Conservation (phyloP, 2,888 invertebrate species). For the Lithodes maja region DNA sequence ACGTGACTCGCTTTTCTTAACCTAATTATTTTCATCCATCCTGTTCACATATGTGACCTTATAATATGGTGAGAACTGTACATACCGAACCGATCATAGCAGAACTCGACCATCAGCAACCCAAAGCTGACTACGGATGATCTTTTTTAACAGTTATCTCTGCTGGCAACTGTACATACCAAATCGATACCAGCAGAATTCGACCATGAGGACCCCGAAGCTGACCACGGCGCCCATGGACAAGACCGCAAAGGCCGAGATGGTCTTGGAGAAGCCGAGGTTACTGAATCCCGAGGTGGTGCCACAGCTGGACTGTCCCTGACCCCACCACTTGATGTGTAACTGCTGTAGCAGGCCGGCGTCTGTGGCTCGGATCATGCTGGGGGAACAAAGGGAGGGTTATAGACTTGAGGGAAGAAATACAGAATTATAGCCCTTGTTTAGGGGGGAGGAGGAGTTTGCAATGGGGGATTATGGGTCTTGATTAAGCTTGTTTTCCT, state of each 20-base stretch:
- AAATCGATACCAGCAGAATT: not conserved
- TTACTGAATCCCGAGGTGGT: not conserved
- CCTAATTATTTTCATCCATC: too few relatives aligned
- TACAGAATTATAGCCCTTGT: not conserved
- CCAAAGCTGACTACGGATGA: too few relatives aligned
- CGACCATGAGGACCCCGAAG: not conserved
- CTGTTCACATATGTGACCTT: too few relatives aligned
- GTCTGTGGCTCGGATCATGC: slow-evolving; percentile 18
- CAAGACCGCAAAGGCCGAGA: slow-evolving; percentile 23
- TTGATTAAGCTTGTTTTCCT: too few relatives aligned
- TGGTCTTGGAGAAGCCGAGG: slow-evolving; percentile 28
- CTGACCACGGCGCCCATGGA: not conserved
- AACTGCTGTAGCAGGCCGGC: slow-evolving; percentile 14
- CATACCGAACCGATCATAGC: too few relatives aligned
- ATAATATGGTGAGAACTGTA: too few relatives aligned
- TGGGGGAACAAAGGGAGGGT: not conserved
- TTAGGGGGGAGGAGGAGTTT: not conserved
- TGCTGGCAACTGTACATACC: too few relatives aligned
- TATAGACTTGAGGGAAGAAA: not conserved
- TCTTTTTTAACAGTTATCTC: too few relatives aligned
- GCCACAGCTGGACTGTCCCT: not conserved
- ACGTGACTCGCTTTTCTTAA: too few relatives aligned
- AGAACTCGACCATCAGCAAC: too few relatives aligned
- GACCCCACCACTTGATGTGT: not conserved
- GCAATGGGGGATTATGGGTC: not conserved